Conservation (phyloP, 2,888 invertebrate genomes). For the Chorisops tibialis region DNA sequence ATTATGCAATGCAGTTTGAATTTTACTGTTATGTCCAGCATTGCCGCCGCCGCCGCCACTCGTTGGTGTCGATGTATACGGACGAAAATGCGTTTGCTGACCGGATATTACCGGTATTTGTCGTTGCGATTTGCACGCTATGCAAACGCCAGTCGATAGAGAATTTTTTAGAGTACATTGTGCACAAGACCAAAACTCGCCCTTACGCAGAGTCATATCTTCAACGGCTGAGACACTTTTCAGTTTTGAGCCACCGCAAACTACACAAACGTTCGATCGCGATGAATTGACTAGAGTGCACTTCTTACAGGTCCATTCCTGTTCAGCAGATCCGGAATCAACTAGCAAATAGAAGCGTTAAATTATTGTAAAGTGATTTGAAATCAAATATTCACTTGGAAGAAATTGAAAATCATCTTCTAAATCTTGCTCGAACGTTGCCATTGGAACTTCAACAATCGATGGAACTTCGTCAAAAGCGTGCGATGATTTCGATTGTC, state of each 20-base stretch:
- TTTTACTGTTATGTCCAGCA: slow-evolving; percentile 35
- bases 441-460: slow-evolving; percentile 59
- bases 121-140: slow-evolving; percentile 70
- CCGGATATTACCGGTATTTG: slow-evolving; percentile 49
- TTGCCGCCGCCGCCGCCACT: slow-evolving; percentile 18
- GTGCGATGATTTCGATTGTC: slow-evolving; percentile 38
- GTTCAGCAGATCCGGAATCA: slow-evolving; percentile 41
- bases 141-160: slow-evolving; percentile 62
- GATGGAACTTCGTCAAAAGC: slow-evolving; percentile 43
- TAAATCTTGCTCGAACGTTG: slow-evolving; percentile 65
- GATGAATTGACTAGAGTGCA: slow-evolving; percentile 82
- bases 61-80: slow-evolving; percentile 39
- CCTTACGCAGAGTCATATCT: slow-evolving; percentile 67
- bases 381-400: slow-evolving; percentile 51
- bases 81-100: slow-evolving; percentile 41
- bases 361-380: not conserved
- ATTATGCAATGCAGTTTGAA: slow-evolving; percentile 37
- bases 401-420: slow-evolving; percentile 67
- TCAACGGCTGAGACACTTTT: slow-evolving; percentile 63
- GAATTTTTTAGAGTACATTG: slow-evolving; percentile 82
- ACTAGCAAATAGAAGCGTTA: not conserved
- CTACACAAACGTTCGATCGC: slow-evolving; percentile 70
- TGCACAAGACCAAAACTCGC: slow-evolving; percentile 75
- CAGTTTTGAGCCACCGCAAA: slow-evolving; percentile 81
- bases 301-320: slow-evolving; percentile 79